Base-by-base conservation (phyloP, 2,113 vertebrate species). In the Mola mola region DNA sequence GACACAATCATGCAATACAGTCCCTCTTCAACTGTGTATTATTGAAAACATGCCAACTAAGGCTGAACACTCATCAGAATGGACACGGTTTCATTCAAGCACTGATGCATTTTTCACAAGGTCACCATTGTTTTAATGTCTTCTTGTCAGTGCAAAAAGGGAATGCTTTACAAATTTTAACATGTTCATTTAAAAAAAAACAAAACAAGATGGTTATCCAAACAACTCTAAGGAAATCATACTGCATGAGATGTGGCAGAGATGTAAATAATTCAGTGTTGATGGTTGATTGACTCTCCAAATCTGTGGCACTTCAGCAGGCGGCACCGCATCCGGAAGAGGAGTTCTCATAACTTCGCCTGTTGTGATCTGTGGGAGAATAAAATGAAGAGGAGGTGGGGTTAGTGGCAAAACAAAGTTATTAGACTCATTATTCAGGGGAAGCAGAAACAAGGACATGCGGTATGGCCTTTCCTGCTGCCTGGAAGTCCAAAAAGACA, bases 161-260 rank as follows among this genome's bases (percentile, higher is more conserved):
- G 70, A 87, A 86, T 79, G 71, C 61, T 66, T 80, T 72, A 84
- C 70, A 88, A 83, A 85, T 55, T 25, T 60, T 9, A 48, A 72
- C 65, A n/a, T n/a, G n/a, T n/a, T n/a, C n/a, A n/a, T 38, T 63
- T 22, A 77, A 69, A 65, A 55, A 56, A 60, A 22, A 1, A 63
- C n/a, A n/a, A n/a, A n/a, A n/a, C n/a, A n/a, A n/a, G n/a, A n/a
- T n/a, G n/a, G n/a, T n/a, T n/a, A n/a, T n/a, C n/a, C n/a, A 75
- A 37, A 64, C 12, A 40, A 75, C 40, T 41, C 34, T 73, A 53
- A 57, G 61, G 73, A 82, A 75, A 65, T 1, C 12, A 33, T 34
- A 68, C 51, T 71, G 75, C 46, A 66, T 71, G 3, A 6, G 40
- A 31, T 33, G 20, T 61, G 57, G 44, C 20, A 29, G 42, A 20